phyloP scores from a whole-genome alignment of 2,797 vertebrate genomes.

The Melanotaenia boesemani region DNA sequence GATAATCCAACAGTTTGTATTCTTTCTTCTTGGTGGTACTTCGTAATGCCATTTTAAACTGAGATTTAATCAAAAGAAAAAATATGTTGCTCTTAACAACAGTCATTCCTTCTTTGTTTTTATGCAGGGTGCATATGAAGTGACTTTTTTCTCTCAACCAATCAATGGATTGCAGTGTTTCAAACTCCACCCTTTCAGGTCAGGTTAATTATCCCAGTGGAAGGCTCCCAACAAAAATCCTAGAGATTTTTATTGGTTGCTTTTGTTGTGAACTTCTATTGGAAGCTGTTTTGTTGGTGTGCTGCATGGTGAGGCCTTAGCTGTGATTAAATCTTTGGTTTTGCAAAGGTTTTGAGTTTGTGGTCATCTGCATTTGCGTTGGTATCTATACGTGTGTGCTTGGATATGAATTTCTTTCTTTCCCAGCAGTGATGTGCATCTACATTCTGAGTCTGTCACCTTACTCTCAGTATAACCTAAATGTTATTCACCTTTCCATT shows the following conservation, averaged over 20 bases:
- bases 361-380: not conserved
- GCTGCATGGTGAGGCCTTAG: conserved; percentile 1
- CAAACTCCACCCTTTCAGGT: too few species aligned
- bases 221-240: conserved; percentile 11
- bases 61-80: too few species aligned
- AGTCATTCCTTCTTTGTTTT: too few species aligned
- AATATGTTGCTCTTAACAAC: too few species aligned
- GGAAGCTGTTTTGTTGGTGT: conserved; percentile 11
- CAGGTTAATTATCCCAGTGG: too few species aligned
- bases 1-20: too few species aligned
- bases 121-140: too few species aligned
- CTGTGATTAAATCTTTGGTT: conserved; percentile 24
- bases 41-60: too few species aligned
- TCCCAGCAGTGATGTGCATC: not conserved
- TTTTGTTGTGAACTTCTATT: conserved; percentile 12
- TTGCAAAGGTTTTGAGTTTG: not conserved
- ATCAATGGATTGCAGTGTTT: too few species aligned
- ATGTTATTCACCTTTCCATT: conserved; percentile 31
- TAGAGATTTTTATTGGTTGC: conserved; percentile 9
- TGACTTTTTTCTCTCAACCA: too few species aligned
- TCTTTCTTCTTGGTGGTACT: too few species aligned
- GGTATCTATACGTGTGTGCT: not conserved
- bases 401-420: not conserved
- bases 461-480: not conserved
- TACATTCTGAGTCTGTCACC: not conserved